phyloP scores from a whole-genome alignment of 2,888 invertebrate genomes.

The Anodontia alba region DNA sequence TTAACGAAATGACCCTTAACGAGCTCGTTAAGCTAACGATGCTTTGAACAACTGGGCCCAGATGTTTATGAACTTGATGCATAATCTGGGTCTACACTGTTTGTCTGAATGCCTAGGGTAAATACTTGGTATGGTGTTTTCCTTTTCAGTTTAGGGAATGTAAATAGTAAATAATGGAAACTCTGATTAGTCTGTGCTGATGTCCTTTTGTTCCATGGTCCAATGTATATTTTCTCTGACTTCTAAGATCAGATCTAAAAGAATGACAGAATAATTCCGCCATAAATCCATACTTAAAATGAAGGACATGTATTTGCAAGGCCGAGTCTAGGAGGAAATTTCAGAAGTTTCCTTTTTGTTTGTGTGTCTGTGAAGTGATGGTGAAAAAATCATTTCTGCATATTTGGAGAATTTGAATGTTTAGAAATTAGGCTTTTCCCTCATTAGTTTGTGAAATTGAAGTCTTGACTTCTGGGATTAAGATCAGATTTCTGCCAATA shows the following conservation, averaged over 20 bases:
- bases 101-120: too few relatives aligned
- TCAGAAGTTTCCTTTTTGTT: background rate
- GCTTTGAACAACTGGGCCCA: too few relatives aligned
- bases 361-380: background rate
- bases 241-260: background rate
- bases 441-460: conserved; percentile 2
- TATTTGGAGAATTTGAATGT: conserved; percentile 3
- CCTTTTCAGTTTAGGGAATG: too few relatives aligned
- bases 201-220: too few relatives aligned
- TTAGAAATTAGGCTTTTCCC: background rate
- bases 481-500: background rate
- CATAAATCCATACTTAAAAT: background rate
- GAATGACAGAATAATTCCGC: conserved; percentile 1
- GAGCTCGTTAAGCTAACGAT: too few relatives aligned
- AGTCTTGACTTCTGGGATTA: conserved; percentile 1
- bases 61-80: too few relatives aligned
- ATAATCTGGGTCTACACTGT: too few relatives aligned
- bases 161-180: too few relatives aligned
- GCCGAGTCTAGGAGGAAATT: background rate
- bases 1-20: too few relatives aligned
- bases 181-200: too few relatives aligned
- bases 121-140: too few relatives aligned
- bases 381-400: background rate
- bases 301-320: background rate
- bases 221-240: too few relatives aligned